phyloP scores from a whole-genome alignment of 2,113 vertebrate species.

The Phaetusa simplex region DNA sequence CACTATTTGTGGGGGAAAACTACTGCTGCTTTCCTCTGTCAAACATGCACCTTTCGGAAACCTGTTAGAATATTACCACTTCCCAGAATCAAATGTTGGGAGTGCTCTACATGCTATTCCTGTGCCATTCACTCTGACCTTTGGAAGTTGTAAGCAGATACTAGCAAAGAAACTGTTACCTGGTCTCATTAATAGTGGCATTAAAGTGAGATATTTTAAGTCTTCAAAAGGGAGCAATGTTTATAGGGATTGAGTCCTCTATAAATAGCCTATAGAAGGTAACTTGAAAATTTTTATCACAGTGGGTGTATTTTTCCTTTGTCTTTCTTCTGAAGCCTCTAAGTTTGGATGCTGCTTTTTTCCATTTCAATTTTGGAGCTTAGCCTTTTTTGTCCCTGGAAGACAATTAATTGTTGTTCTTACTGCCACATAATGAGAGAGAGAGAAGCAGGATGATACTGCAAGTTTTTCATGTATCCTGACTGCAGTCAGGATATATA shows the following conservation, averaged over 20 bases:
- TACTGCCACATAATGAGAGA: not conserved
- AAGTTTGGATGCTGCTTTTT: not conserved
- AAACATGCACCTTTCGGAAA: not conserved
- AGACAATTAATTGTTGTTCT: not conserved
- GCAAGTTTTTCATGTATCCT: not conserved
- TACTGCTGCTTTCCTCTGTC: not conserved
- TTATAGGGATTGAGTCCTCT: not conserved
- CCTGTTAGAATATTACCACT: not conserved
- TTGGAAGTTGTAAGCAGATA: not conserved
- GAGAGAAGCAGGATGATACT: slow-evolving; percentile 11
- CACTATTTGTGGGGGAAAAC: not conserved
- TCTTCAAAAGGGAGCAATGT: not conserved
- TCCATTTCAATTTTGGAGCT: not conserved
- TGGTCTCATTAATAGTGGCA: not conserved
- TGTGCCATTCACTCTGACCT: not conserved
- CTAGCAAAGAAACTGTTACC: not conserved
- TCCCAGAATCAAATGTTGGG: not conserved
- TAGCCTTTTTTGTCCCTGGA: not conserved
- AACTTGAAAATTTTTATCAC: not conserved
- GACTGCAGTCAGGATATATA: not conserved
- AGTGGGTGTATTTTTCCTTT: not conserved
- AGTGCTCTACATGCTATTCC: not conserved
- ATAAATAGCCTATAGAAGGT: not conserved
- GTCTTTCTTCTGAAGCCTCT: not conserved
- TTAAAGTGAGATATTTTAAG: not conserved